Evolutionary conservation across 2,888 invertebrate genomes (phyloP).

Genomic region (Drosophila colorata): DNA sequence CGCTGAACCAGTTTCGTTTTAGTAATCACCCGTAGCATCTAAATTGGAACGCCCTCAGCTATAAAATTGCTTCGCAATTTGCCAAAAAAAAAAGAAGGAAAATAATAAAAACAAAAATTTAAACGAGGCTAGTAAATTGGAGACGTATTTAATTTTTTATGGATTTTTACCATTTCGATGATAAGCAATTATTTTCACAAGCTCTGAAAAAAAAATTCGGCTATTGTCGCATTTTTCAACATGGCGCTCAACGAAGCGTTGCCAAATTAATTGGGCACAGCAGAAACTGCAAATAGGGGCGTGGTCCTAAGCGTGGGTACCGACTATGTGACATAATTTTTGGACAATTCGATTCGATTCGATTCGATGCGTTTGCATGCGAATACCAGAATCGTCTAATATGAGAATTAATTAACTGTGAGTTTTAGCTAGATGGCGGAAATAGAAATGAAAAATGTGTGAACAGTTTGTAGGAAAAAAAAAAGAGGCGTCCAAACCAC

Average conservation of each 20-base stretch:
- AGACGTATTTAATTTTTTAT: conserved; percentile 42
- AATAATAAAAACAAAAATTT: neutral
- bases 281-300: conserved; percentile 39
- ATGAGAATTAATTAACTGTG: conserved; percentile 70
- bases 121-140: conserved; percentile 39
- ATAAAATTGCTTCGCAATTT: conserved; percentile 34
- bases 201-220: conserved; percentile 14
- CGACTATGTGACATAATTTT: conserved; percentile 69
- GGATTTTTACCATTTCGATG: conserved; percentile 45
- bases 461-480: conserved; percentile 33
- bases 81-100: conserved; percentile 15
- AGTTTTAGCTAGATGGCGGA: conserved; percentile 51
- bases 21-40: conserved; percentile 46
- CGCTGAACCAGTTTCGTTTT: conserved; percentile 37
- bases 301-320: conserved; percentile 7
- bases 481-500: neutral
- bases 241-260: conserved; percentile 52
- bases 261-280: conserved; percentile 62
- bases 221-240: conserved; percentile 27
- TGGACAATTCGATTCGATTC: conserved; percentile 26
- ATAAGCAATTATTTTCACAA: conserved; percentile 32
- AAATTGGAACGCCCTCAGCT: conserved; percentile 52
- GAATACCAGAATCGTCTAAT: conserved; percentile 27
- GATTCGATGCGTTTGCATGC: conserved; percentile 53
- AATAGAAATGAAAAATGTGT: conserved; percentile 55